phyloP scores from a whole-genome alignment of 2,888 invertebrate species.

The Lymantria dispar region DNA sequence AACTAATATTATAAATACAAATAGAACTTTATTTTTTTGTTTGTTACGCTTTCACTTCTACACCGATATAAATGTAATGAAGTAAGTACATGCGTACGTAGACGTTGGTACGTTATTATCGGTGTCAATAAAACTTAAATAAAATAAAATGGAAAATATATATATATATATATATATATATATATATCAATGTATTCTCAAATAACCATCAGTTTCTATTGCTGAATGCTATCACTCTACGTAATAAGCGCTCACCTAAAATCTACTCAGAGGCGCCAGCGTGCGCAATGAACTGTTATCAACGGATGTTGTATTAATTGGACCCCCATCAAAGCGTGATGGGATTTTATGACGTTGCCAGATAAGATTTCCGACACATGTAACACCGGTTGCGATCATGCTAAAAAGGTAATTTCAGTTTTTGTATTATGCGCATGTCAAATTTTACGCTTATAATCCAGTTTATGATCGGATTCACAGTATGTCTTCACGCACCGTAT shows the following conservation, averaged over 20 bases:
- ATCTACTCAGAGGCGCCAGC: conserved; percentile 45
- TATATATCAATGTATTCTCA: too few relatives aligned
- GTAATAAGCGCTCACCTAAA: conserved; percentile 26
- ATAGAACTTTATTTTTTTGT: too few relatives aligned
- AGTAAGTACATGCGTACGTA: too few relatives aligned
- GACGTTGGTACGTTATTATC: too few relatives aligned
- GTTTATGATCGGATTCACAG: not conserved
- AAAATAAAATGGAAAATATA: too few relatives aligned
- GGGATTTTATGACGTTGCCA: conserved; percentile 24
- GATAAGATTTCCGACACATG: conserved; percentile 30
- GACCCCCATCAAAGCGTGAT: conserved; percentile 48
- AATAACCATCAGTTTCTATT: conserved; percentile 13
- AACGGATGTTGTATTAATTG: conserved; percentile 58
- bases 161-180: too few relatives aligned
- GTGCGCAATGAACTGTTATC: conserved; percentile 50
- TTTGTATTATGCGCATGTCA: not conserved
- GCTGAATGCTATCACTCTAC: conserved; percentile 25
- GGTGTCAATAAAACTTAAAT: too few relatives aligned
- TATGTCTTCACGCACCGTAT: not conserved
- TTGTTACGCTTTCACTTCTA: too few relatives aligned
- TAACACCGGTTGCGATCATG: conserved; percentile 18
- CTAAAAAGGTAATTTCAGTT: not conserved
- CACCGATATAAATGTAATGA: too few relatives aligned
- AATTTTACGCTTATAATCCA: conserved; percentile 3
- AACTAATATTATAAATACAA: too few relatives aligned